Evolutionary conservation across 2,797 vertebrate genomes (phyloP), one percentile per base, ranked within the genome.

Genomic region (Apogon hyalosoma): DNA sequence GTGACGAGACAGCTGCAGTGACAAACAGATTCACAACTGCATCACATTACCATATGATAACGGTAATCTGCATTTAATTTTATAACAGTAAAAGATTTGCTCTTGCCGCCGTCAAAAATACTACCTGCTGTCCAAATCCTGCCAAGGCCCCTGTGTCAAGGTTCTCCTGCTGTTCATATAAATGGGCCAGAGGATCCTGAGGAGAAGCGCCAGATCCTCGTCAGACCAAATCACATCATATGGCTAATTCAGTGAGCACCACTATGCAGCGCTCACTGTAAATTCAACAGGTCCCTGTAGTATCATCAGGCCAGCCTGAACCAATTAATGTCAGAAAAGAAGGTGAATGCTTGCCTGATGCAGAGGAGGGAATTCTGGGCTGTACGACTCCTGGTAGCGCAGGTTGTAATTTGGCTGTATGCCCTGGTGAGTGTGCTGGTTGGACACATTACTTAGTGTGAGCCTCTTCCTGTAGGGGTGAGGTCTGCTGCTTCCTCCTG

Each of bases 381-480:
- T 79, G 47, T 90, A 96, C 39, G 90, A 90, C 41, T 96, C 94
- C 63, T 92, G 93, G 33, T 94, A 84, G 62, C 93, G 90, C 73
- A 95, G 85, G 67, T 88, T 93, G 53, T 93, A 94, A 55, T 83
- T 91, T 0, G 87, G 80, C 60, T 93, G 86, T 28, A 93, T 64
- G 57, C 75, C 81, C 39, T 87, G 90, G 40, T 86, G 79, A 2
- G 79, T 14, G 45, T 92, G 87, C 48, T 93, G 84, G 69, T 93
- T 94, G 79, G 94, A 83, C 13, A 91, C 59, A 21, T 91, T 93
- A 65, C 93, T 92, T 33, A 94, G 81, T 3, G 87, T 90, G 0
- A 90, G 81, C 73, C 95, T 95, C 79, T 94, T 94, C 66, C 90
- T 94, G 62, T 94, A 97, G 33, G 85, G 91, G 66, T 94, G 93